Evolutionary conservation across 2,888 invertebrate genomes (phyloP).

Genomic region (Cyaniris semiargus): DNA sequence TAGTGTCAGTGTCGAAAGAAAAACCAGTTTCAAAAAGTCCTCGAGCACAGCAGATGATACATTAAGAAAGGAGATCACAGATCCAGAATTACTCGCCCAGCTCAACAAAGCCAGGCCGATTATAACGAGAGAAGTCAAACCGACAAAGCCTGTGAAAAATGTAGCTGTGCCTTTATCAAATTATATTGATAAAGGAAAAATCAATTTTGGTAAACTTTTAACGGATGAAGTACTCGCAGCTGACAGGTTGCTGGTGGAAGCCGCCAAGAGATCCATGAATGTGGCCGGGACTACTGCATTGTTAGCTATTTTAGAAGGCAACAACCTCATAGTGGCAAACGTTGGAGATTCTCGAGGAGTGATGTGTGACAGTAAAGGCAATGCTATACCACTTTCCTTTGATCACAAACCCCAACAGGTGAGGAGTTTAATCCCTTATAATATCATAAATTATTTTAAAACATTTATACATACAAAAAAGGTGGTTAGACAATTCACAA

Average conservation of each 20-base stretch:
- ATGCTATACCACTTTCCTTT: slow-evolving; percentile 94
- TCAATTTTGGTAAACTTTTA: slow-evolving; percentile 89
- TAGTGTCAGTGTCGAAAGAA: slow-evolving; percentile 71
- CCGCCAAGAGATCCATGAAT: slow-evolving; percentile 88
- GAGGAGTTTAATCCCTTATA: slow-evolving; percentile 40
- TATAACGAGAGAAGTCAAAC: slow-evolving; percentile 82
- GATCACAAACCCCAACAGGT: slow-evolving; percentile 99
- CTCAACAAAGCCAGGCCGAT: slow-evolving; percentile 82
- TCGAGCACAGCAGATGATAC: slow-evolving; percentile 82
- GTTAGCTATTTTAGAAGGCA: slow-evolving; percentile 91
- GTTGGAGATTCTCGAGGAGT: slow-evolving; percentile 98
- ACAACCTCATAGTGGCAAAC: slow-evolving; percentile 93
- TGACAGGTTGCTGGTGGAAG: slow-evolving; percentile 89
- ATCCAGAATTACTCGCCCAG: slow-evolving; percentile 84
- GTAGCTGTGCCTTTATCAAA: slow-evolving; percentile 77
- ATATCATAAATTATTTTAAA: not conserved
- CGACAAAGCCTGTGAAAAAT: slow-evolving; percentile 69
- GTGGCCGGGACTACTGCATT: slow-evolving; percentile 95
- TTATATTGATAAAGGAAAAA: slow-evolving; percentile 87
- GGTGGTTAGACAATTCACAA: not conserved
- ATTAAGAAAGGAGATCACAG: slow-evolving; percentile 82
- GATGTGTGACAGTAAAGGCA: slow-evolving; percentile 94
- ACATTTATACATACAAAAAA: not conserved
- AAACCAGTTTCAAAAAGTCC: slow-evolving; percentile 85
- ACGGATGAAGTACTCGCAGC: slow-evolving; percentile 93